Conservation (phyloP, 1,140 invertebrate species). For the Drosophila hydei region DNA sequence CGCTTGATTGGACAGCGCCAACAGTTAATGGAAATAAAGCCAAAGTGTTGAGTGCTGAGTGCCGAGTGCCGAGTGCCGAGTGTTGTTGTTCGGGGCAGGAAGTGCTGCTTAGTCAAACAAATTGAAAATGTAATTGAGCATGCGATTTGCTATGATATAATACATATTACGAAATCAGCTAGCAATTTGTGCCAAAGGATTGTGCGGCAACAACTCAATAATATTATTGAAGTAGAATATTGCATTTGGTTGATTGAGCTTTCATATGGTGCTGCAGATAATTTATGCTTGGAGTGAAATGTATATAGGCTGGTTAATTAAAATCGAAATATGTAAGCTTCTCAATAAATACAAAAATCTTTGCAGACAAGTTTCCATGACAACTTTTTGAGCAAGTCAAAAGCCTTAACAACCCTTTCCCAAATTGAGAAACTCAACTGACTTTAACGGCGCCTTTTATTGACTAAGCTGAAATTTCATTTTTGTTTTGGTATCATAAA, state of each 20-base stretch:
- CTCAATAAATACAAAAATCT: background rate
- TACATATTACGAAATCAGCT: slow-evolving; percentile 23
- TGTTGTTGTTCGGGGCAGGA: slow-evolving; percentile 26
- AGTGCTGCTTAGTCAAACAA: slow-evolving; percentile 42
- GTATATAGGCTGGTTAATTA: too few relatives aligned
- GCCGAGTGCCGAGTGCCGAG: slow-evolving; percentile 13
- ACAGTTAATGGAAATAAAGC: slow-evolving; percentile 30
- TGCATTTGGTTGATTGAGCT: background rate
- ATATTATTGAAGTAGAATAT: background rate
- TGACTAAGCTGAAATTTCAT: background rate
- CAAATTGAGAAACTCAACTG: background rate
- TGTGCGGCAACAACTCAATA: background rate
- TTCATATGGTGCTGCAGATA: too few relatives aligned
- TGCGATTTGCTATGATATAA: slow-evolving; percentile 33
- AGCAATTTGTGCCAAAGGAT: slow-evolving; percentile 1
- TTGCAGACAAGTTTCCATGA: too few relatives aligned
- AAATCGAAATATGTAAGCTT: background rate
- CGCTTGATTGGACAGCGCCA: slow-evolving; percentile 32
- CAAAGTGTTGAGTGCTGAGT: slow-evolving; percentile 15
- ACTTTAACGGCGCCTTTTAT: background rate
- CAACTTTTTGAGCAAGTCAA: too few relatives aligned
- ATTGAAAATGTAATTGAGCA: slow-evolving; percentile 38
- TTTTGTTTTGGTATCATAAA: slow-evolving; percentile 33
- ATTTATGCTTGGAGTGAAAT: too few relatives aligned
- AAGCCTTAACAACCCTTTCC: too few relatives aligned